Base-by-base conservation (phyloP, 2,888 invertebrate species). In the Ophonus ardosiacus region DNA sequence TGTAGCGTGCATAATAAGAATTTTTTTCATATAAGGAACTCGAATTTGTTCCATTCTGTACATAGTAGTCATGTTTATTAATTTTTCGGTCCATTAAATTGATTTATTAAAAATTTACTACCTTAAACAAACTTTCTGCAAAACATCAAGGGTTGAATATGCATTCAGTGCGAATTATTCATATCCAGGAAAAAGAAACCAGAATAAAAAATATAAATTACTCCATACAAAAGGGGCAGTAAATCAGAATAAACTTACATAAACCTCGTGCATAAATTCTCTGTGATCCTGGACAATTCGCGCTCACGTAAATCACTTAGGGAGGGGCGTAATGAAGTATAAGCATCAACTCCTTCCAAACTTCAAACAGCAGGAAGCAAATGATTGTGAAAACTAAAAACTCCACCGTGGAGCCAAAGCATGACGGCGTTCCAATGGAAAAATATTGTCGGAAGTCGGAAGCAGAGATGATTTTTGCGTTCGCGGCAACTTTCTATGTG, bases 181-280 rank as follows among this genome's bases (percentile, higher is more conserved):
- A 43, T 4, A n/a, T 3, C 71, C 71, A 74, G 6, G 7, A 40
- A 68, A 68, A 74, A 40, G 17, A 74, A 59, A 57, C 38, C 61
- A 57, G 59, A 61, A 79, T 61, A 59, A 79, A 61, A 78, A 79
- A 79, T 61, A 79, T 79, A 59, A 79, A 79, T 59, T 59, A 78
- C 78, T 59, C 78, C 31, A 57, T 57, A 78, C 78, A 78, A 59
- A 78, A 38, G 56, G 17, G 38, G 79, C 57, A 59, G 38, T 79
- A 79, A 79, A 79, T 79, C 79, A 79, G 79, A n/a, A 40, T 59
- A 38, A 79, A 61, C 57, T 79, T 79, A 61, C 61, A 38, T 57
- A 79, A 79, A 59, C 59, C 57, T 38, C 31, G 24, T 57, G 57
- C 40, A 61, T 79, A 79, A 79, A 79, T 79, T 79, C 79, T 21